phyloP scores from a whole-genome alignment of 2,797 vertebrate species.

The Lates japonicus region DNA sequence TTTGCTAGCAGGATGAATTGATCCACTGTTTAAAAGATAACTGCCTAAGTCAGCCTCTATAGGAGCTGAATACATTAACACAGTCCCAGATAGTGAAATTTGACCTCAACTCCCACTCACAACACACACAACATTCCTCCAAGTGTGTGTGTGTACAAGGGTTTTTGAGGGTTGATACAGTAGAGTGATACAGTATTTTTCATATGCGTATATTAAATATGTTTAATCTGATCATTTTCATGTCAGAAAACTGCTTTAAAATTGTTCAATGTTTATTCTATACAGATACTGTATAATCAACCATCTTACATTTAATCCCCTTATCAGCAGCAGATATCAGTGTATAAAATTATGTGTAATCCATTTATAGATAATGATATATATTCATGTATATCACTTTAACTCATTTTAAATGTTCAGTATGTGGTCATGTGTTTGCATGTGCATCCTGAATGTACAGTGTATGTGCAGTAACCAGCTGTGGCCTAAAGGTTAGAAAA shows the following conservation, averaged over 20 bases:
- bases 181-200: constrained; percentile 10
- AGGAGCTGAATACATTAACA: constrained; percentile 78
- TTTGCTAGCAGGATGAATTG: constrained; percentile 63
- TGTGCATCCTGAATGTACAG: not conserved
- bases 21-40: constrained; percentile 62
- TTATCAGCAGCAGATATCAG: not conserved
- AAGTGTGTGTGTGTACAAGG: constrained; percentile 12
- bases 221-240: not conserved
- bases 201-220: not conserved
- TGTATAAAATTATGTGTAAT: not conserved
- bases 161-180: constrained; percentile 25
- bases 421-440: not conserved
- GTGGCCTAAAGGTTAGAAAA: not conserved
- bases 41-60: constrained; percentile 52
- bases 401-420: not conserved
- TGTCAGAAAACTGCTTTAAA: not conserved
- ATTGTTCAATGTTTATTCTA: not conserved
- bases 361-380: not conserved
- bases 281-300: not conserved
- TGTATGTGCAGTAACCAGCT: not conserved
- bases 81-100: constrained; percentile 62
- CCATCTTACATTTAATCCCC: not conserved
- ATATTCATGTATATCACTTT: not conserved
- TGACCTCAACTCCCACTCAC: constrained; percentile 79
- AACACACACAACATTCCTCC: constrained; percentile 67